Percentiles rank a stretch among this genome's conserved stretches.
Evolutionary conservation across 2,113 vertebrate genomes (phyloP).

Genomic region (Triplophysa dalaica): DNA sequence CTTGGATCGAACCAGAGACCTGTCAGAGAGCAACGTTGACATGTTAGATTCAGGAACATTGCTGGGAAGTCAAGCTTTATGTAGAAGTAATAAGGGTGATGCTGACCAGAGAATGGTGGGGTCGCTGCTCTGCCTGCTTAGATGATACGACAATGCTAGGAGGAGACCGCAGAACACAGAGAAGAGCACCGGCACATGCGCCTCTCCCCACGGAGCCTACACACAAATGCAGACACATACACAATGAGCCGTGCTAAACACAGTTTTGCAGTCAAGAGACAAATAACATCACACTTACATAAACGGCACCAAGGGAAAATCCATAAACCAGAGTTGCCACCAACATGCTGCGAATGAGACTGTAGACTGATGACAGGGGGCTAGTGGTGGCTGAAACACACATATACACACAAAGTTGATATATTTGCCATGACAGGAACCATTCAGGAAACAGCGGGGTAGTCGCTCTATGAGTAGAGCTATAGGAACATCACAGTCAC

Average conservation of each 20-base stretch:
- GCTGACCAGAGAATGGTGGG: conserved; percentile 86
- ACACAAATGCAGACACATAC: not conserved
- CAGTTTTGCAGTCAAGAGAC: not conserved
- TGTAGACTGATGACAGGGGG: conserved; percentile 84
- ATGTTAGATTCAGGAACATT: not conserved
- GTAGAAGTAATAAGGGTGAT: not conserved
- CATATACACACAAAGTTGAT: not conserved
- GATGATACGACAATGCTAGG: conserved; percentile 86
- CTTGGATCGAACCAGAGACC: conserved; percentile 84
- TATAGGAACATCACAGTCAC: too few relatives aligned
- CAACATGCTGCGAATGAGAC: conserved; percentile 82
- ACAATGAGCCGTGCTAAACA: not conserved
- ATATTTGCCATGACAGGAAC: not conserved
- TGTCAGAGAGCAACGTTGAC: conserved; percentile 44
- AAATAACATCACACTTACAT: conserved; percentile 68
- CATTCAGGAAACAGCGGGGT: too few relatives aligned
- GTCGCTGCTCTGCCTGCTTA: conserved; percentile 90
- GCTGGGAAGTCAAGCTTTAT: not conserved
- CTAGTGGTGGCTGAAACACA: conserved; percentile 83
- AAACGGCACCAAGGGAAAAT: conserved; percentile 87
- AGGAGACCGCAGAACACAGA: conserved; percentile 89
- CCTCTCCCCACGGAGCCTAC: conserved; percentile 84
- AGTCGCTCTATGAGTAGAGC: too few relatives aligned
- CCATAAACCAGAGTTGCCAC: conserved; percentile 84
- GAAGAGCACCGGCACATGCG: conserved; percentile 88